Evolutionary conservation across 2,113 vertebrate species (phyloP).

Genomic region (Phalacrocorax brasilianus): DNA sequence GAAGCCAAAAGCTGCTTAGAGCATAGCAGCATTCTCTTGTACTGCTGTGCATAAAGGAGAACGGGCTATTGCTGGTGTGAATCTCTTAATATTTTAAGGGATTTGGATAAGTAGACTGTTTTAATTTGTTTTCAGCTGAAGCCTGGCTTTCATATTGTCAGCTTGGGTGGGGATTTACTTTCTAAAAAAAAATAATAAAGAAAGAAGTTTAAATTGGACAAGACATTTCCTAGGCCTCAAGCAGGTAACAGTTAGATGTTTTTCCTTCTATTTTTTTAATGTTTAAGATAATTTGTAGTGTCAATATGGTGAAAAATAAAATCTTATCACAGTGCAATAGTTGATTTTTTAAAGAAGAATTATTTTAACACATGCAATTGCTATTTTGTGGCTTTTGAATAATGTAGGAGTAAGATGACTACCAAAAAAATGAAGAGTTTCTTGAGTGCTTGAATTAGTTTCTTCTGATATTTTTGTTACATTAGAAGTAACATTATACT

Average conservation of each 20-base stretch:
- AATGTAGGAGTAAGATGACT: background rate
- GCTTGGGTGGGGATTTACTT: conserved; percentile 22
- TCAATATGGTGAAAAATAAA: background rate
- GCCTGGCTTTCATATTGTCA: background rate
- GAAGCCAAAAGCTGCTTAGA: background rate
- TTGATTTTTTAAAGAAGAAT: background rate
- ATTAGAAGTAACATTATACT: background rate
- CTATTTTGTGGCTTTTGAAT: background rate
- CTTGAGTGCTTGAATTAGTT: background rate
- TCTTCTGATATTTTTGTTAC: background rate
- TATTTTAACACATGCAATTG: background rate
- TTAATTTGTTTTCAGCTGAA: background rate
- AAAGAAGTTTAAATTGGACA: background rate
- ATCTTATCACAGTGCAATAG: background rate
- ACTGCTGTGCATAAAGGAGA: background rate
- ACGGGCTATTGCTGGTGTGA: background rate
- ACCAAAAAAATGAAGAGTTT: background rate
- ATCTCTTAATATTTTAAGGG: background rate
- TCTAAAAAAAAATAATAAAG: background rate
- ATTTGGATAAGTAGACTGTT: background rate
- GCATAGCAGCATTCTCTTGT: background rate
- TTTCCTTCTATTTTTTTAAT: background rate
- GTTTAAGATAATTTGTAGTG: background rate
- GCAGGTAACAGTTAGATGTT: background rate
- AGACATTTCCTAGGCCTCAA: background rate